These are phyloP conservation scores for Numenius phaeopus DNA, from an alignment of 2,797 vertebrate genomes.

Conservation along the genomic window DNA sequence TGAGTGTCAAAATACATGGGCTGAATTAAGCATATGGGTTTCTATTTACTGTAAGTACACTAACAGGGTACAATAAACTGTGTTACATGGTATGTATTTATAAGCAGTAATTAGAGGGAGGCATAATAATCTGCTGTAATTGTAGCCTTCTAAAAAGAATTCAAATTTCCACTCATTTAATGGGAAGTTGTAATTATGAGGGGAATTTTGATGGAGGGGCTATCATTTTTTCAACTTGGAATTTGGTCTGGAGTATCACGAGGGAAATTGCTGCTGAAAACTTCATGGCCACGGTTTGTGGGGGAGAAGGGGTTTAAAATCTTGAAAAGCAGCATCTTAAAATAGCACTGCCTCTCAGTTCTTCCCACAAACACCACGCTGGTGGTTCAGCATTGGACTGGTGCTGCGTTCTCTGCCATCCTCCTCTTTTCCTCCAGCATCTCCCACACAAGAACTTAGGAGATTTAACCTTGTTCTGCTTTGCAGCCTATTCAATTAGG, in stretches of 20 bases:
- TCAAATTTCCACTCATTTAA: neutral
- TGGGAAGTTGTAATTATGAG: neutral
- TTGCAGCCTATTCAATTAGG: neutral
- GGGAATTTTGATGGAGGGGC: neutral
- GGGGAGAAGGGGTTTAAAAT: neutral
- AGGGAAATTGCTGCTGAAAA: neutral
- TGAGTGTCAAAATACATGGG: constrained; percentile 41
- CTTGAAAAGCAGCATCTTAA: neutral
- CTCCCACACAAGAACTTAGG: neutral
- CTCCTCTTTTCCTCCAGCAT: neutral
- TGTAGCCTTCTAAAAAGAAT: constrained; percentile 37
- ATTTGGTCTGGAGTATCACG: neutral
- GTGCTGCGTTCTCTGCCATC: neutral
- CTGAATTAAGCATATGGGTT: constrained; percentile 2
- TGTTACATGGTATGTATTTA: constrained; percentile 20
- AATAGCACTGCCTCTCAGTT: neutral
- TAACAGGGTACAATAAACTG: constrained; percentile 32
- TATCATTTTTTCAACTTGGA: neutral
- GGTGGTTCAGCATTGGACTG: neutral
- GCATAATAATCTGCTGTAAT: constrained; percentile 48
- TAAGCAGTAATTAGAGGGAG: constrained; percentile 51
- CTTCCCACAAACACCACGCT: neutral
- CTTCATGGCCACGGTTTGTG: neutral
- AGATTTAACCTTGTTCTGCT: neutral
- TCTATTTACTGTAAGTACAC: constrained; percentile 57